These are phyloP conservation scores for Myzus persicae DNA, from an alignment of 1,140 invertebrate species.

Conservation along the genomic window DNA sequence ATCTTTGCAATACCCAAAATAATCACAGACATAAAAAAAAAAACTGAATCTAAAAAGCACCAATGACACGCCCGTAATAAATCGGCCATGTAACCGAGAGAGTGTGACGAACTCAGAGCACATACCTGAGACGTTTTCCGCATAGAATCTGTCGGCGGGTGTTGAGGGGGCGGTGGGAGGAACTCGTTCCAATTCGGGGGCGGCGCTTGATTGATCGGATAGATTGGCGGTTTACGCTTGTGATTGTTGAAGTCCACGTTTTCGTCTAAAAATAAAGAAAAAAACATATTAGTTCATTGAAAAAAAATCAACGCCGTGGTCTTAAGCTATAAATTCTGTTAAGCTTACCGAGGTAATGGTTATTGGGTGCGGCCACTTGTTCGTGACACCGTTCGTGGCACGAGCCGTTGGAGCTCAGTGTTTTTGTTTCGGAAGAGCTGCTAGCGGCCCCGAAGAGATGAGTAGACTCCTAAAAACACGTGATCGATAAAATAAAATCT, in stretches of 20 bases:
- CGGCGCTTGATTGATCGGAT: slow-evolving; percentile 51
- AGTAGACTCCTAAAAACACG: slow-evolving; percentile 48
- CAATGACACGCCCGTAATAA: not conserved
- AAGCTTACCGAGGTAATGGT: slow-evolving; percentile 32
- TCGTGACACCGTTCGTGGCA: slow-evolving; percentile 46
- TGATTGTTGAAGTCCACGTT: slow-evolving; percentile 48
- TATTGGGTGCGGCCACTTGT: not conserved
- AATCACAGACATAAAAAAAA: not conserved
- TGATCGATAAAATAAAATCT: not conserved
- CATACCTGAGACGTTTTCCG: slow-evolving; percentile 33
- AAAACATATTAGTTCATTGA: not conserved
- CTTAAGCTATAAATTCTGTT: not conserved
- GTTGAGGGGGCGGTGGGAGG: slow-evolving; percentile 80
- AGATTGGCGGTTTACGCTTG: slow-evolving; percentile 52
- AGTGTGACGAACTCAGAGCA: not conserved
- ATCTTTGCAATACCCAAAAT: too few relatives aligned
- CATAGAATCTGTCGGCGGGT: slow-evolving; percentile 73
- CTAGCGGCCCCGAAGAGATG: slow-evolving; percentile 59
- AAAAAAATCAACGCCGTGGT: not conserved
- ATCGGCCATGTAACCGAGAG: not conserved
- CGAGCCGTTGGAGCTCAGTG: slow-evolving; percentile 60
- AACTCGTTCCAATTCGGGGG: slow-evolving; percentile 80
- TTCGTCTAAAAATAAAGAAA: not conserved
- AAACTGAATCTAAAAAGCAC: not conserved
- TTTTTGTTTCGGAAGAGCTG: slow-evolving; percentile 60